phyloP scores from a whole-genome alignment of 2,888 invertebrate species.

The Drosophila borealis region DNA sequence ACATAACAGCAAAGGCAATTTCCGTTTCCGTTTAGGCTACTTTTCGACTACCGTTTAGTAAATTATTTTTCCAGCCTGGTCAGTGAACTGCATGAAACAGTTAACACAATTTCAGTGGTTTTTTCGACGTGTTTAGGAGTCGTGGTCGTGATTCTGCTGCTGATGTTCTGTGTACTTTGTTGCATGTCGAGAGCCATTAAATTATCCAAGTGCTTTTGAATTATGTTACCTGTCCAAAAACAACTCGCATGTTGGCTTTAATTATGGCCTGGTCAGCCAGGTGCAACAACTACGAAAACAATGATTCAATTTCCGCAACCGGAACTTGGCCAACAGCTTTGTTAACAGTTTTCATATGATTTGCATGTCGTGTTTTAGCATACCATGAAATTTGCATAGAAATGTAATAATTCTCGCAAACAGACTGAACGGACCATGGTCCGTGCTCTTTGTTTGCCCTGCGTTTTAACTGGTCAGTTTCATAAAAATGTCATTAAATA shows the following conservation, averaged over 20 bases:
- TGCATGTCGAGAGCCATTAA: slow-evolving; percentile 65
- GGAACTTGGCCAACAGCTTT: slow-evolving; percentile 47
- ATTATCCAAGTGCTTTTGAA: slow-evolving; percentile 42
- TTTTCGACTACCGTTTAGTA: neutral
- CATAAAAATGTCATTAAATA: slow-evolving; percentile 12
- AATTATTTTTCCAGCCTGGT: slow-evolving; percentile 33
- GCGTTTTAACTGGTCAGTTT: neutral
- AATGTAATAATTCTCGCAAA: slow-evolving; percentile 13
- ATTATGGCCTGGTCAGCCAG: slow-evolving; percentile 34
- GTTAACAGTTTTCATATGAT: slow-evolving; percentile 44
- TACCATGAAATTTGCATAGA: slow-evolving; percentile 42
- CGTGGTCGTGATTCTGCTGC: neutral
- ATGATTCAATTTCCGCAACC: slow-evolving; percentile 65
- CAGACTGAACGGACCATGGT: neutral
- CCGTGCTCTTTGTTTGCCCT: neutral
- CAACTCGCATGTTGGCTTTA: slow-evolving; percentile 60
- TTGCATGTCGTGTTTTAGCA: slow-evolving; percentile 30
- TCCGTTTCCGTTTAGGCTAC: slow-evolving; percentile 25
- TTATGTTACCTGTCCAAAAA: slow-evolving; percentile 51
- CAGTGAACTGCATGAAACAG: slow-evolving; percentile 54
- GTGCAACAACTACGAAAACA: slow-evolving; percentile 38
- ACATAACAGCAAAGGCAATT: slow-evolving; percentile 17
- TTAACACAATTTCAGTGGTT: slow-evolving; percentile 35
- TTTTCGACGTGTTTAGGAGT: neutral
- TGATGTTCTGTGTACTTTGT: slow-evolving; percentile 27